A percentile compares a stretch with the other conserved stretches of the same genome.
phyloP scores from a whole-genome alignment of 2,113 vertebrate genomes.

The Lonchura striata region DNA sequence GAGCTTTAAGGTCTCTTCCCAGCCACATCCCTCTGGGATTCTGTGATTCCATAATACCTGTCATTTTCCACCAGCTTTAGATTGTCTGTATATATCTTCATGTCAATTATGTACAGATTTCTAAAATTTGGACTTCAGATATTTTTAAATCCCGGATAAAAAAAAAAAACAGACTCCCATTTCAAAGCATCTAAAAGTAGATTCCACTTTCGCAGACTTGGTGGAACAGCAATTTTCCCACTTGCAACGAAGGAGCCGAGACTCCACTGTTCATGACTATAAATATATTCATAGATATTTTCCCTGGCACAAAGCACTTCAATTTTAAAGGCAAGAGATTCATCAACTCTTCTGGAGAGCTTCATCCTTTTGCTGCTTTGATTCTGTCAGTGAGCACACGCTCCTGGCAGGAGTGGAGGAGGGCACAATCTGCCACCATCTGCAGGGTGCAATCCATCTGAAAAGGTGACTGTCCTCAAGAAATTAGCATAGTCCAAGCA shows the following conservation, averaged over 20 bases:
- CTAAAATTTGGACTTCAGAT: neutral
- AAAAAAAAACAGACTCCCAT: neutral
- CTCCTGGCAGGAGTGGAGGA: slow-evolving; percentile 42
- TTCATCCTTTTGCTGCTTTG: slow-evolving; percentile 19
- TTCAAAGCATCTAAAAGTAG: slow-evolving; percentile 38
- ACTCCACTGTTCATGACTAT: neutral
- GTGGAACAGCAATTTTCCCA: neutral
- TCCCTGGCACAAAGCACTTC: slow-evolving; percentile 18
- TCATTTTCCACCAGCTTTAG: neutral
- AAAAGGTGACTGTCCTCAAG: slow-evolving; percentile 50
- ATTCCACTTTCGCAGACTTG: neutral
- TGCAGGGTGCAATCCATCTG: slow-evolving; percentile 48
- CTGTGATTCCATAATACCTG: neutral
- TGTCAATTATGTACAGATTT: neutral
- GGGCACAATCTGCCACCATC: slow-evolving; percentile 65
- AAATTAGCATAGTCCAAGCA: slow-evolving; percentile 12
- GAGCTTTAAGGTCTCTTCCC: neutral
- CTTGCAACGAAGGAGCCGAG: neutral
- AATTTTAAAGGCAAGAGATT: slow-evolving; percentile 26
- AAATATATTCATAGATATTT: slow-evolving; percentile 47
- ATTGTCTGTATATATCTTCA: neutral
- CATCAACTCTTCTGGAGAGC: slow-evolving; percentile 1
- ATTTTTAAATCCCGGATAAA: neutral
- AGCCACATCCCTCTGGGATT: neutral
- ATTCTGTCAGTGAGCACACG: slow-evolving; percentile 11